Evolutionary conservation across 2,113 vertebrate genomes (phyloP), one percentile per base, ranked within the genome.

Genomic region (Bujurquina vittata): DNA sequence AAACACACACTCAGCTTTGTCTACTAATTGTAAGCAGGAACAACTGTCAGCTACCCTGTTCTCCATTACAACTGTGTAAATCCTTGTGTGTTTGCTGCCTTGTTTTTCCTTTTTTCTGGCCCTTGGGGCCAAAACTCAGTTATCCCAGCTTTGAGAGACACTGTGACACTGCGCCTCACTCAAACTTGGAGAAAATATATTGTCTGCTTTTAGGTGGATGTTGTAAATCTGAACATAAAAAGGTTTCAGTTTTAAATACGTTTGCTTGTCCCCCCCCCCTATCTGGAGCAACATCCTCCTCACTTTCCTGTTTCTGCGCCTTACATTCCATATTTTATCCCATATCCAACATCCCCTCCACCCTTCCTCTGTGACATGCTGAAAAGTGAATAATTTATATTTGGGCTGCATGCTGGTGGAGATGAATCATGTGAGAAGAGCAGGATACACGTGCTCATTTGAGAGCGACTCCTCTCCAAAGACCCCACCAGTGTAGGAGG

Each of bases 361-460:
- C 72, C 31, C 79, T 84, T 78, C 46, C 67, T 91, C 87, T 72
- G 17, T 92, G 92, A 94, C 92, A 93, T 88, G 84, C 81, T 72
- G 26, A 76, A 84, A 89, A 80, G 89, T 95, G 87, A 95, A 94
- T 95, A 94, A 95, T 96, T 95, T 75, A 95, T 95, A 77, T 78
- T 76, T 57, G 43, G 80, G 85, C 91, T 90, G 81, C 90, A 88
- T 67, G 84, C 89, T 85, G 91, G 85, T 89, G 86, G 84, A 94
- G 91, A 91, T 88, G 79, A 94, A 94, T 95, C 93, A 93, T 91
- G 89, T 91, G 91, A 94, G 89, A 57, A 52, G 87, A 89, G 87
- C 86, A 73, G 63, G 56, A 85, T 86, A 80, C 93, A 92, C 81
- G 86, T 93, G 94, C 89, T 88, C 33, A 1, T 83, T 75, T 82